Evolutionary conservation across 2,888 invertebrate species (phyloP).

Genomic region (Argyra leucocephala): DNA sequence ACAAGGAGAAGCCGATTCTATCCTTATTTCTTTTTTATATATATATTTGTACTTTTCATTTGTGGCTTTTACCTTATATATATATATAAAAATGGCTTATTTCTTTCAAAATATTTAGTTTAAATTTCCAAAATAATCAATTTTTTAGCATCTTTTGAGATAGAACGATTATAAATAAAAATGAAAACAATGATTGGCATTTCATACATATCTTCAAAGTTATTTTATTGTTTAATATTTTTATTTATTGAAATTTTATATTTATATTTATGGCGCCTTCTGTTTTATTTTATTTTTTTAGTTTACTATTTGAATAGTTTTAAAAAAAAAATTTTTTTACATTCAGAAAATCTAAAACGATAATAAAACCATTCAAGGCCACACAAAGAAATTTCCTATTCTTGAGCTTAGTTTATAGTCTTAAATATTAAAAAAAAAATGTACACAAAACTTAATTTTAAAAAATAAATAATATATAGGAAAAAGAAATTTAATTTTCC

Average conservation of each 20-base stretch:
- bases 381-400: not conserved
- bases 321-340: not conserved
- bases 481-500: too few relatives aligned
- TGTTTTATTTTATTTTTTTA: not conserved
- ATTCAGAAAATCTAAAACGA: not conserved
- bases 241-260: not conserved
- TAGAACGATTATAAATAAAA: too few relatives aligned
- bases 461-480: too few relatives aligned
- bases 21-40: not conserved
- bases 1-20: constrained; percentile 6
- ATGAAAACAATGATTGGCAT: too few relatives aligned
- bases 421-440: not conserved
- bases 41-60: constrained; percentile 4
- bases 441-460: not conserved
- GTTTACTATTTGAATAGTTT: not conserved
- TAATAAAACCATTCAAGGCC: not conserved
- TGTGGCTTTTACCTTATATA: constrained; percentile 2
- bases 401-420: not conserved
- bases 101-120: not conserved
- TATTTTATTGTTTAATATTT: not conserved
- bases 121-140: not conserved
- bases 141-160: too few relatives aligned
- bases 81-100: constrained; percentile 6
- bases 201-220: too few relatives aligned
- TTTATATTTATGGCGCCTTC: not conserved